Evolutionary conservation across 2,888 invertebrate species (phyloP), one percentile per base, ranked within the genome.

Genomic region (Napeogenes inachia): DNA sequence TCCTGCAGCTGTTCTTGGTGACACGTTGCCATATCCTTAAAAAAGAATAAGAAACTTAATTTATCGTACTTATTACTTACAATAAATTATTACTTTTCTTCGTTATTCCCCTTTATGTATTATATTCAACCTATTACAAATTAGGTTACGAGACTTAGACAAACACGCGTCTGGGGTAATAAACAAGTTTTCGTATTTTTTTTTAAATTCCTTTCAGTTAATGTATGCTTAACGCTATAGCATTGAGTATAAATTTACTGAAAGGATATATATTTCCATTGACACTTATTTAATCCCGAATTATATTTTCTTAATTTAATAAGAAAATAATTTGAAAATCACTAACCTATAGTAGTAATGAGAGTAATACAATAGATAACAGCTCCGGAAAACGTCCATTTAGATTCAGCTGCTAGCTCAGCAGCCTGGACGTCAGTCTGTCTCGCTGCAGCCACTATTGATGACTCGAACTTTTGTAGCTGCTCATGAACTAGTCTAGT

Each of bases 301-400:
- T 35, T 6, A 35, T 35, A 5, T 5, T 2, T 35, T 35, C 3
- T 6, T 35, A 4, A 35, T 35, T 35, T 35, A 5, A 35, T 35
- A 5, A 35, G 4, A 35, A 5, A 5, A 4, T 35, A 35, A 3
- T 35, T 6, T 35, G 0, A 3, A 42, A 57, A 21, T 2, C 8
- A 80, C 93, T 92, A 82, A 96, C 97, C 97, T 81, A 97, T 96
- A 59, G 97, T 97, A 68, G 97, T 97, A 79, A 97, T 95, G 74
- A 97, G 93, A 53, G 96, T 96, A 75, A 97, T 93, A 71, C 96
- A 96, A 81, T 96, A 97, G 56, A 97, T 92, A 32, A 97, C 83
- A 3, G 97, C 95, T 68, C 96, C 95, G 35, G 95, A 94, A 82
- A 96, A 96, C 0, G 95, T 94, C 96, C 97, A 97, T 74, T 94